These are phyloP conservation scores for Hippocampus abdominalis DNA, from an alignment of 2,113 vertebrate genomes.

Conservation along the genomic window DNA sequence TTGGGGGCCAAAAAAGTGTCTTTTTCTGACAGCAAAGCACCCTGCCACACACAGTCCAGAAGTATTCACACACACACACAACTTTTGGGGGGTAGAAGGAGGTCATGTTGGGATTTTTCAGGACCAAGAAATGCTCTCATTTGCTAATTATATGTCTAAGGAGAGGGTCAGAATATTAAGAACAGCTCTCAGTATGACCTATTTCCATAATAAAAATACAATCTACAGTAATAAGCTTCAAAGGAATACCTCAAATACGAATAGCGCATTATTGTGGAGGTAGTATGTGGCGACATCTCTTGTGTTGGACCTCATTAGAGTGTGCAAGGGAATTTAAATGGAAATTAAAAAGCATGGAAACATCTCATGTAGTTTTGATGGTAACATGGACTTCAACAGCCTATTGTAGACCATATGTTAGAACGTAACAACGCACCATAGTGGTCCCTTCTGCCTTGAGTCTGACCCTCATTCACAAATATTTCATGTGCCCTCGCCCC, in stretches of 20 bases:
- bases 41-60: neutral
- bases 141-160: neutral
- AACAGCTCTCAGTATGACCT: too few relatives aligned
- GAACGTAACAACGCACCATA: neutral
- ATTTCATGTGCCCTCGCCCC: constrained; percentile 25
- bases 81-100: too few relatives aligned
- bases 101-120: neutral
- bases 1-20: constrained; percentile 17
- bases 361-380: neutral
- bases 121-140: neutral
- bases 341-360: neutral
- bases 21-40: neutral
- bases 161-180: too few relatives aligned
- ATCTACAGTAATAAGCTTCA: neutral
- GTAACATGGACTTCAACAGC: neutral
- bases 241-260: neutral
- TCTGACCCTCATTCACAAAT: constrained; percentile 4
- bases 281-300: neutral
- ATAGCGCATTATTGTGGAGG: neutral
- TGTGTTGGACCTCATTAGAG: neutral
- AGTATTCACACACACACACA: neutral
- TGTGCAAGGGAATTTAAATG: neutral
- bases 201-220: neutral
- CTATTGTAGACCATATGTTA: neutral
- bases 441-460: neutral